These are phyloP conservation scores for Ciconia nigra DNA, from an alignment of 2,797 vertebrate genomes.

Conservation along the genomic window DNA sequence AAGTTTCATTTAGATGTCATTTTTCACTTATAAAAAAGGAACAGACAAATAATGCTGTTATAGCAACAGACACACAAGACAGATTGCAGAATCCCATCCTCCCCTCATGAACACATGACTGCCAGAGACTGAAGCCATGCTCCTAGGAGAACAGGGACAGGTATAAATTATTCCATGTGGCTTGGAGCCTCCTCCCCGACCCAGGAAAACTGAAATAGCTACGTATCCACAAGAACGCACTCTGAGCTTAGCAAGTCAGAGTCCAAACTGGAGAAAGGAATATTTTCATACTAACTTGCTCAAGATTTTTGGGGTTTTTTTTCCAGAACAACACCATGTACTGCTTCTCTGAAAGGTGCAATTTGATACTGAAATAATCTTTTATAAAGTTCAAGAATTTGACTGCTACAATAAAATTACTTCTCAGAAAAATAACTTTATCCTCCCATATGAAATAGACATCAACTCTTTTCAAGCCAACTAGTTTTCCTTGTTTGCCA, in stretches of 20 bases:
- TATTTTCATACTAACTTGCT: neutral
- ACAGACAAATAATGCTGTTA: neutral
- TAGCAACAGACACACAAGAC: neutral
- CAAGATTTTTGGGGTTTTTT: neutral
- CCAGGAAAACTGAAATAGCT: neutral
- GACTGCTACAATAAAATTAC: neutral
- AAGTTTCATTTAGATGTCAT: neutral
- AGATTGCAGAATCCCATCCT: neutral
- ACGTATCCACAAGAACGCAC: neutral
- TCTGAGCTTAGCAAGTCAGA: neutral
- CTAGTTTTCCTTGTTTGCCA: neutral
- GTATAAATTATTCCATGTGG: neutral
- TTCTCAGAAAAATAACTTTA: neutral
- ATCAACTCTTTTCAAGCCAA: neutral
- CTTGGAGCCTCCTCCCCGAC: neutral
- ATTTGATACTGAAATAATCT: neutral
- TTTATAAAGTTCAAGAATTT: neutral
- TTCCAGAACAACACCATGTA: neutral
- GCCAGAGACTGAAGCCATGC: neutral
- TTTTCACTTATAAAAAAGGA: neutral
- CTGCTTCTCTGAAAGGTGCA: neutral
- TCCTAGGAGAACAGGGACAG: neutral
- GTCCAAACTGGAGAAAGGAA: neutral
- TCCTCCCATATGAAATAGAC: neutral
- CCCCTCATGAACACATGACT: neutral